These are phyloP conservation scores for Typhlomys cinereus DNA, from an alignment of 2,113 vertebrate species.

Conservation along the genomic window DNA sequence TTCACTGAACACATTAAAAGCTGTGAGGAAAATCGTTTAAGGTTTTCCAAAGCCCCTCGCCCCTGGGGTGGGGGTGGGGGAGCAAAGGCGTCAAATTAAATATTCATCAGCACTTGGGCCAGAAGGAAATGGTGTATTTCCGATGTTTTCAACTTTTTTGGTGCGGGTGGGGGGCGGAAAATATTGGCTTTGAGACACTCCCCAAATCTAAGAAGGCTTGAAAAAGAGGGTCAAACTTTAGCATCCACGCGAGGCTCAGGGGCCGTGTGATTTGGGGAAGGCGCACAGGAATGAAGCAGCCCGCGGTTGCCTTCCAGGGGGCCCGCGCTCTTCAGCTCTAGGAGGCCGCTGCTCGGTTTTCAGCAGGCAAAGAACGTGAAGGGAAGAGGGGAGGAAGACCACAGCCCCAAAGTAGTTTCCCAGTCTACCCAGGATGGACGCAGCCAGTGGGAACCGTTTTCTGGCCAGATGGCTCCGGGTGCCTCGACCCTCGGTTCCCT, in stretches of 20 bases:
- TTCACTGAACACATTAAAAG: slow-evolving; percentile 65
- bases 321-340: background rate
- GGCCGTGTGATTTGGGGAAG: background rate
- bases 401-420: background rate
- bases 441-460: background rate
- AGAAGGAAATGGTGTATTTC: background rate
- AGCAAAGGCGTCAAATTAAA: slow-evolving; percentile 22
- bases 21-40: slow-evolving; percentile 60
- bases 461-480: background rate
- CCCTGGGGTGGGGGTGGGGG: background rate
- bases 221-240: background rate
- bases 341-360: background rate
- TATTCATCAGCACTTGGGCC: slow-evolving; percentile 34
- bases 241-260: background rate
- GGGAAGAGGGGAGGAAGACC: background rate
- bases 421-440: background rate
- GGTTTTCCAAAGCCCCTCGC: background rate
- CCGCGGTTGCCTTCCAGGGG: background rate
- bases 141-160: slow-evolving; percentile 37
- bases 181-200: background rate
- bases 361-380: background rate
- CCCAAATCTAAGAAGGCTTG: background rate
- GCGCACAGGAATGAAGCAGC: background rate
- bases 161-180: background rate
- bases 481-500: background rate